Evolutionary conservation across 1,140 invertebrate species (phyloP), one percentile per base, ranked within the genome.

Genomic region (Bombus ignitus): DNA sequence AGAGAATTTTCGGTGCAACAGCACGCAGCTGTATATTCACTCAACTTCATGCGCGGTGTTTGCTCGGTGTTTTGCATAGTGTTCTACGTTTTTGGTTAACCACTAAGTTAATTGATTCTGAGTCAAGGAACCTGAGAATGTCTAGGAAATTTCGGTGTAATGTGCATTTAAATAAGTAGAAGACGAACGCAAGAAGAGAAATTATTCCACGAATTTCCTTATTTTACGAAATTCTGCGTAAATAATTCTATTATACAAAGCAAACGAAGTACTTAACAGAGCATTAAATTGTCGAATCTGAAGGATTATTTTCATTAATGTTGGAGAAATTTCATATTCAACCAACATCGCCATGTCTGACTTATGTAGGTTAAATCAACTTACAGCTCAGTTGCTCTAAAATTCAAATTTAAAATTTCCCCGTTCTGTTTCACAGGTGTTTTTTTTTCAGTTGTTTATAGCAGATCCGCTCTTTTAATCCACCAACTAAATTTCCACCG

Each of bases 261-360:
- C 15, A 37, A 35, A 37, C 12, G 9, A 13, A n/a, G 4, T 42
- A 28, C 10, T 71, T 71, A 25, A n/a, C 22, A 42, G 25, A 9
- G 35, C 35, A 37, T 70, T 37, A 25, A 39, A 25, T 70, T 10
- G 35, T 70, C 22, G n/a, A 25, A 70, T 39, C 15, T 18, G 68
- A 25, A 3, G 68, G 35, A 70, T 37, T 70, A 80, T 53, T 22
- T 35, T 35, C 66, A 15, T 68, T 53, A 80, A 80, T 80, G 12
- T 25, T 15, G 28, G 15, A 53, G 28, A n/a, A 37, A 80, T 39
- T 28, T 70, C 5, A 28, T 25, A 25, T 39, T 39, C 18, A 25
- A 1, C 9, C 18, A 3, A 6, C 10, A 22, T 39, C 22, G 10
- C 10, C 1, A 13, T 32, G 74, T 37, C 74, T 42, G 65, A 70